phyloP scores from a whole-genome alignment of 2,797 vertebrate genomes.

The Acanthis flammea region DNA sequence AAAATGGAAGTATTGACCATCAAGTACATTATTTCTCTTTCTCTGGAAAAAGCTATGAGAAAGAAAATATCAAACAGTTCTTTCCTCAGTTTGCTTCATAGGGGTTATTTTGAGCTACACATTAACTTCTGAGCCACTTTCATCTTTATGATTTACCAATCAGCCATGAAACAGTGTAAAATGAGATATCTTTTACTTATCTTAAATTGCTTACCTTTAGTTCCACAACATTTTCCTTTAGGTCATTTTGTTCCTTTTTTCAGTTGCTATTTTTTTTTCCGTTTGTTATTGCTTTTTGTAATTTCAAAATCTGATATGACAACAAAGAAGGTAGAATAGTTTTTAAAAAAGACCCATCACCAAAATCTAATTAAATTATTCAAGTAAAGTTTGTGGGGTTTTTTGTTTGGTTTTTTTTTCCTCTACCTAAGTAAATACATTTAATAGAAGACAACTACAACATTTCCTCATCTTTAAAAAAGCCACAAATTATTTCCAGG shows the following conservation, averaged over 20 bases:
- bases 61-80: background rate
- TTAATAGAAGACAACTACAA: background rate
- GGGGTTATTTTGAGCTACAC: background rate
- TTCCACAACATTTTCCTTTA: background rate
- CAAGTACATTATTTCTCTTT: background rate
- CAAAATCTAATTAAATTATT: background rate
- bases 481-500: background rate
- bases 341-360: background rate
- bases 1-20: background rate
- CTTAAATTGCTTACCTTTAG: background rate
- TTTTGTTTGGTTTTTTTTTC: background rate
- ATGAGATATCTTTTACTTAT: background rate
- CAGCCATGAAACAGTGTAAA: background rate
- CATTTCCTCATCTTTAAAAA: background rate
- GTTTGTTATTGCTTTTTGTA: background rate
- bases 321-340: background rate
- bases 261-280: accelerated
- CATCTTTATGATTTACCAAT: background rate
- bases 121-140: background rate
- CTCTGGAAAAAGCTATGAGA: background rate
- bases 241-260: background rate
- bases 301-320: background rate
- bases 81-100: background rate
- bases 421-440: background rate
- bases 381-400: background rate